Percentiles rank a stretch among this genome's conserved stretches.
Conservation (phyloP, 2,888 invertebrate genomes). For the Gandaritis pyraliata region DNA sequence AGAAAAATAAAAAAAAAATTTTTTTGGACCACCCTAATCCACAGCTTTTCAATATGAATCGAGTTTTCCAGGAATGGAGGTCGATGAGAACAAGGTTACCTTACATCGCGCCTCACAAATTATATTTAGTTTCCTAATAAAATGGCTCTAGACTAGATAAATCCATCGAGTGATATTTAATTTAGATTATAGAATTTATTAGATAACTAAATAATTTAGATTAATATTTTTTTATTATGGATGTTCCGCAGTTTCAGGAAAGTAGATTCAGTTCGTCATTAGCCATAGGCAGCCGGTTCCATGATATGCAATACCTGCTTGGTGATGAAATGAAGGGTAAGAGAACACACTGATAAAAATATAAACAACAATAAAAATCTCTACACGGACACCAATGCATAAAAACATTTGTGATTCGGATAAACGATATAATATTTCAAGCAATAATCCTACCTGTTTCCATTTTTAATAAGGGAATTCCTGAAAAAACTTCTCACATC, state of each 20-base stretch:
- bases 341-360: constrained; percentile 16
- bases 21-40: no score
- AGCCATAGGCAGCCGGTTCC: constrained; percentile 24
- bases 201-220: no score
- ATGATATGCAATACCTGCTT: constrained; percentile 33
- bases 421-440: background rate
- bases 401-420: no score
- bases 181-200: no score
- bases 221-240: no score
- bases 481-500: constrained; percentile 34
- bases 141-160: no score
- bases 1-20: no score
- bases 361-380: constrained; percentile 16
- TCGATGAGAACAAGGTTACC: constrained; percentile 12
- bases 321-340: constrained; percentile 13
- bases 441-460: constrained; percentile 49
- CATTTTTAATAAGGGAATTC: constrained; percentile 42
- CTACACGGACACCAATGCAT: background rate
- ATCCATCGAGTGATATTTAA: no score
- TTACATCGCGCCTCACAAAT: background rate
- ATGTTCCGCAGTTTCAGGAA: no score
- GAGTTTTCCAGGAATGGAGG: constrained; percentile 10
- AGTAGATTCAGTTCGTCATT: no score
- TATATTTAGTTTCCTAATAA: no score
- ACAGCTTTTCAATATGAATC: no score